These are phyloP conservation scores for Hemiprocne comata DNA, from an alignment of 2,113 vertebrate genomes.

Conservation along the genomic window DNA sequence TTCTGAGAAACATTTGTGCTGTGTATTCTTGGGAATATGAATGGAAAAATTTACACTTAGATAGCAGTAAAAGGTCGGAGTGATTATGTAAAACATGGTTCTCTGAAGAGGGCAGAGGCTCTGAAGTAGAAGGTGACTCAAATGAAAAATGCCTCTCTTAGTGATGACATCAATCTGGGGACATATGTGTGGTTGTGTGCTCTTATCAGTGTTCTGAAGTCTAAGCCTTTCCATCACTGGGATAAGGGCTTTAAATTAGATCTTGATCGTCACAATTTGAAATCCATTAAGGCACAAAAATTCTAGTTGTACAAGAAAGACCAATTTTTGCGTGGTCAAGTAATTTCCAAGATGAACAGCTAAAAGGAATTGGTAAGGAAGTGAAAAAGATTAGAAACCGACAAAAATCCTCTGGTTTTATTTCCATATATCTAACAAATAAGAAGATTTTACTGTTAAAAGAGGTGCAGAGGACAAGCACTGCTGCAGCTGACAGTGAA, in stretches of 20 bases:
- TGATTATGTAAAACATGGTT: background rate
- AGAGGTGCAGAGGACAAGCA: background rate
- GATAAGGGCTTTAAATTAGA: background rate
- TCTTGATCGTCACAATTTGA: background rate
- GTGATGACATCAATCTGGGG: background rate
- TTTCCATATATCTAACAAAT: background rate
- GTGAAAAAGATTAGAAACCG: background rate
- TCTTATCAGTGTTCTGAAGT: background rate
- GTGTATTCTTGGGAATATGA: background rate
- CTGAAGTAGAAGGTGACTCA: background rate
- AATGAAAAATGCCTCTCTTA: background rate
- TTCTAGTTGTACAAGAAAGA: background rate
- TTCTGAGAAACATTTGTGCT: background rate
- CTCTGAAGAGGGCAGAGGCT: background rate
- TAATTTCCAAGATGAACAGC: background rate
- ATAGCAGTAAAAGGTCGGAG: background rate
- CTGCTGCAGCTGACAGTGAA: background rate
- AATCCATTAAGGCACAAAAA: background rate
- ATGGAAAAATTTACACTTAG: background rate
- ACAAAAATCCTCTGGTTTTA: background rate
- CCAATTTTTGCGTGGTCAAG: background rate
- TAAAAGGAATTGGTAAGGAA: background rate
- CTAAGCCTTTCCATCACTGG: background rate
- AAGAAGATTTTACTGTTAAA: background rate
- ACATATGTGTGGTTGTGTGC: background rate